Evolutionary conservation across 2,888 invertebrate genomes (phyloP).

Genomic region (Sthenelais limicola): DNA sequence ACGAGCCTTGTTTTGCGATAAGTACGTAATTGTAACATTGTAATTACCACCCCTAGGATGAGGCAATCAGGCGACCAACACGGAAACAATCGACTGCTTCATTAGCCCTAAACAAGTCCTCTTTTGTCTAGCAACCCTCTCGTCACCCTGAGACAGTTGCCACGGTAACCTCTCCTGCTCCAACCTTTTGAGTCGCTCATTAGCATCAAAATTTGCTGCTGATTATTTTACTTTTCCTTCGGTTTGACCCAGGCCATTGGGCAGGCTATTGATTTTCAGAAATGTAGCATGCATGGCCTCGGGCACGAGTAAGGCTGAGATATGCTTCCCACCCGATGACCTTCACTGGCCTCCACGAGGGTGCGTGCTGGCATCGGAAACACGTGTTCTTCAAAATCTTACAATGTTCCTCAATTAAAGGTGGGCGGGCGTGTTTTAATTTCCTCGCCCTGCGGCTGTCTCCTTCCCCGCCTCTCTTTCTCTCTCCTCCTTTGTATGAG

Average conservation of each 20-base stretch:
- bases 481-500: too few species aligned
- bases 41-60: constrained; percentile 29
- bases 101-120: constrained; percentile 24
- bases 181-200: constrained; percentile 35
- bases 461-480: too few species aligned
- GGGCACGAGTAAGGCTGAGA: too few species aligned
- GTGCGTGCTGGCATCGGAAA: too few species aligned
- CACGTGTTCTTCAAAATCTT: constrained; percentile 33
- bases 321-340: too few species aligned
- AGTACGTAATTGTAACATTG: constrained; percentile 32
- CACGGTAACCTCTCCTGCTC: constrained; percentile 26
- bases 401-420: constrained; percentile 32
- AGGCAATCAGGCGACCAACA: constrained; percentile 21
- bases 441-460: too few species aligned
- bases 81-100: constrained; percentile 20
- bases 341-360: too few species aligned
- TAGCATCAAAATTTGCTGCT: constrained; percentile 31
- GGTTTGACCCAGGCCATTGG: constrained; percentile 19
- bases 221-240: constrained; percentile 36
- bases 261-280: constrained; percentile 10
- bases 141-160: not conserved
- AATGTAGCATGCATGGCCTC: too few species aligned
- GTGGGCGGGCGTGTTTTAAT: not conserved
- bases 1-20: constrained; percentile 29
- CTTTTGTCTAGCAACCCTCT: not conserved